Base-by-base conservation (phyloP, 2,888 invertebrate genomes). In the Eristalis pertinax region DNA sequence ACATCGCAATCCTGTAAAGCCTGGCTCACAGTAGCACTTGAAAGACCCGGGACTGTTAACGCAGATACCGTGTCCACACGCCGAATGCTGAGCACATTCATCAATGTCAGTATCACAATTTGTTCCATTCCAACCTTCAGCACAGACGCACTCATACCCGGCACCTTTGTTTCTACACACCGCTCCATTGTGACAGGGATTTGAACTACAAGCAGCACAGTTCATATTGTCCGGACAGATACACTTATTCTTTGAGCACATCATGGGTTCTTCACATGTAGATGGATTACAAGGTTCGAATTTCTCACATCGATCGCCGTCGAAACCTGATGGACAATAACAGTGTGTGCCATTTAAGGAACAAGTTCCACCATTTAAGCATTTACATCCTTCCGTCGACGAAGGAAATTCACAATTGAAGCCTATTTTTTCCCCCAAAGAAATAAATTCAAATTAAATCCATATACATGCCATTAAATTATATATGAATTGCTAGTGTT, bases 21-120 rank as follows among this genome's bases (percentile, higher is more conserved):
- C 98, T n/a, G 97, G 97, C 70, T 95, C 95, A 92, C 98, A 98
- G 90, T 96, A 96, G 92, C 98, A 98, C 90, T 96, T 96, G 93
- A 96, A 98, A 83, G 96, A 95, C 64, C 97, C 97, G 22, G 94
- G 93, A 11, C 93, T 95, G 91, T 98, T 98, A 38, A 96, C 94
- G 92, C 98, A 98, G 82, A 97, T 96, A 29, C 98, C 98, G 90
- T 97, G 94, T 90, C 96, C 96, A 92, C 98, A 98, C 86, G 96
- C 94, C 76, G 95, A 94, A 64, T 94, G 94, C 41, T 92, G 91
- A 0, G 92, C 90, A 73, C 93, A 92, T 92, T 98, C 98, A 91
- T 98, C 95, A 19, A 97, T 94, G 91, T 98, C 97, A 75, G 93
- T 89, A 89, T 94, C 94, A 88, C 95, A 95, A 79, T 93, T 93